phyloP scores from a whole-genome alignment of 2,113 vertebrate genomes.

The Oreochromis tanganicae region DNA sequence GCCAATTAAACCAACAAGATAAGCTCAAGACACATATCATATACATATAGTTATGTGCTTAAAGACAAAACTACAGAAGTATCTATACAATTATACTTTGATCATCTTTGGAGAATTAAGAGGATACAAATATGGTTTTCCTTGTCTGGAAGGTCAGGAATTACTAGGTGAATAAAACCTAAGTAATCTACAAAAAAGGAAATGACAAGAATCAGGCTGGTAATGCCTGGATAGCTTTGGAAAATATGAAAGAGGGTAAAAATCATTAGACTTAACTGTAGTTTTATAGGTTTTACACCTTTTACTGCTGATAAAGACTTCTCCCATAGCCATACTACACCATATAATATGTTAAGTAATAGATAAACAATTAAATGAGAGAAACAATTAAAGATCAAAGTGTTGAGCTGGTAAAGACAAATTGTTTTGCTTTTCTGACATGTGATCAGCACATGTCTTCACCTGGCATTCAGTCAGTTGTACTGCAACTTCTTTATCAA shows the following conservation, averaged over 20 bases:
- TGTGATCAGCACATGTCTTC: neutral
- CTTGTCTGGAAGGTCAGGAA: neutral
- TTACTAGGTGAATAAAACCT: neutral
- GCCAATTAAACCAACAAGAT: neutral
- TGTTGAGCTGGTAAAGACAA: neutral
- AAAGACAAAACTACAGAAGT: neutral
- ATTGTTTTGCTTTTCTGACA: neutral
- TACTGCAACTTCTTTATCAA: neutral
- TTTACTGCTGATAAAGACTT: neutral
- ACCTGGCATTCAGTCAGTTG: neutral
- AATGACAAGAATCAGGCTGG: neutral
- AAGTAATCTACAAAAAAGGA: neutral
- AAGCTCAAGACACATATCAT: neutral
- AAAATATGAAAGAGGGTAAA: neutral
- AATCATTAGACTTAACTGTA: neutral
- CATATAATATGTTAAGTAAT: neutral
- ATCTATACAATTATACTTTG: neutral
- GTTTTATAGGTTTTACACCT: neutral
- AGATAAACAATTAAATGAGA: neutral
- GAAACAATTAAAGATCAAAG: neutral
- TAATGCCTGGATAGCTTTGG: neutral
- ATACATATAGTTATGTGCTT: neutral
- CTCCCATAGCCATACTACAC: neutral
- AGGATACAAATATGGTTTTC: neutral
- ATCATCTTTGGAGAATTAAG: neutral